phyloP scores from a whole-genome alignment of 2,113 vertebrate species.

The Leuciscus idus region DNA sequence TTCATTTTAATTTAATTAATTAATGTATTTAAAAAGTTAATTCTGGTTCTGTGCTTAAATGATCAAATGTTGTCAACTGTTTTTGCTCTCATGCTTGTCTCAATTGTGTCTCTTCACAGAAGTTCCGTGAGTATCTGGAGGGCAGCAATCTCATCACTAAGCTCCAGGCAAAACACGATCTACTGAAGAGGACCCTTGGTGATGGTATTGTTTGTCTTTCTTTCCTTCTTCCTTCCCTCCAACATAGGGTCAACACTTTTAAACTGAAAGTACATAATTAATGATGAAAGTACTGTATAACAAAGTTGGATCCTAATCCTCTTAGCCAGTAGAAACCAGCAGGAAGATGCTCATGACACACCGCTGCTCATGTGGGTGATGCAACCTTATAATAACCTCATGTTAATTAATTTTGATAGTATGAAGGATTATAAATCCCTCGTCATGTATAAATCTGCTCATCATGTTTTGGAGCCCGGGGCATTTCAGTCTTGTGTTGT shows the following conservation, averaged over 20 bases:
- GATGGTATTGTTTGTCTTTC: slow-evolving; percentile 80
- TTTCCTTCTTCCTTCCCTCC: neutral
- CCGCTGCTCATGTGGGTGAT: slow-evolving; percentile 1
- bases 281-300: neutral
- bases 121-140: slow-evolving; percentile 97
- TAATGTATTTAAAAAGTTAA: neutral
- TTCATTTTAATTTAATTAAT: neutral
- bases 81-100: slow-evolving; percentile 37
- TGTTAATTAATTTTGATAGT: slow-evolving; percentile 15
- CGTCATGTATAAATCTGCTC: slow-evolving; percentile 1
- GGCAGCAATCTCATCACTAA: slow-evolving; percentile 98
- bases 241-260: neutral
- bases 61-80: neutral
- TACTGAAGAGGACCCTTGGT: slow-evolving; percentile 91
- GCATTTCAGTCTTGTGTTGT: neutral
- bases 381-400: slow-evolving; percentile 12
- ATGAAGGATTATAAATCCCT: neutral
- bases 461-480: slow-evolving; percentile 5
- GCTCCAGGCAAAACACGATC: slow-evolving; percentile 97
- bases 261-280: neutral
- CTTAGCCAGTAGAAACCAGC: neutral
- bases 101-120: slow-evolving; percentile 82
- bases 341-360: neutral
- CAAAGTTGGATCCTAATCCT: neutral
- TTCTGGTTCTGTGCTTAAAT: neutral